Base-by-base conservation (phyloP, 2,888 invertebrate genomes). In the Tridacna crocea region DNA sequence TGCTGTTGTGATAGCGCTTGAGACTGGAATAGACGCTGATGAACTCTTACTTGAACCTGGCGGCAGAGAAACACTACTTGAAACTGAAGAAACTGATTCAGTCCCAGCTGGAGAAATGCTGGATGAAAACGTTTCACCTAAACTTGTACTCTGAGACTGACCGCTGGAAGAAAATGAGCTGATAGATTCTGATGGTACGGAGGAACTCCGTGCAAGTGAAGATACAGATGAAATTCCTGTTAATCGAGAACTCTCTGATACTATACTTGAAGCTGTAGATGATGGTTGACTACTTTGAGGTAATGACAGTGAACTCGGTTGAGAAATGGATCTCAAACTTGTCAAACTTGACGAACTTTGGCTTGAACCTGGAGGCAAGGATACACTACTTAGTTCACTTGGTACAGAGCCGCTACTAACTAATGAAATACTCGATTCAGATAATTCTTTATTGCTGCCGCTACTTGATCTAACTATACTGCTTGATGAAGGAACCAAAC, bases 351-450 rank as follows among this genome's bases (percentile, higher is more conserved):
- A 27, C 26, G 27, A 24, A 17, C 26, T 65, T 27, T 26, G 65
- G 72, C 72, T 72, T 51, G 72, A 72, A 12, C n/a, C 24, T 72
- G 24, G 22, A 19, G 72, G 15, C 51, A 17, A 17, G 12, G 72
- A 55, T 55, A 19, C 55, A 8, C 36, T 36, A 36, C 36, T 36
- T 36, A 36, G 36, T 2, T 4, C 36, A 36, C 36, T 36, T 36
- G 36, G 8, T 4, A 36, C 36, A 36, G 36, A 36, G 2, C 8
- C 3, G 36, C 36, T 36, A 8, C 36, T 36, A 36, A 36, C 3
- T 36, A 8, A 36, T 2, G 36, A 4, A 36, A 36, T 36, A 36
- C 36, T 36, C 3, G 36, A 36, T 36, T 36, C 36, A 36, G 36
- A 36, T 36, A 36, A 36, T 36, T 36, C 36, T 36, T 36, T 36